These are phyloP conservation scores for Heterocephalus glaber DNA, from an alignment of 2,113 vertebrate species.

Conservation along the genomic window DNA sequence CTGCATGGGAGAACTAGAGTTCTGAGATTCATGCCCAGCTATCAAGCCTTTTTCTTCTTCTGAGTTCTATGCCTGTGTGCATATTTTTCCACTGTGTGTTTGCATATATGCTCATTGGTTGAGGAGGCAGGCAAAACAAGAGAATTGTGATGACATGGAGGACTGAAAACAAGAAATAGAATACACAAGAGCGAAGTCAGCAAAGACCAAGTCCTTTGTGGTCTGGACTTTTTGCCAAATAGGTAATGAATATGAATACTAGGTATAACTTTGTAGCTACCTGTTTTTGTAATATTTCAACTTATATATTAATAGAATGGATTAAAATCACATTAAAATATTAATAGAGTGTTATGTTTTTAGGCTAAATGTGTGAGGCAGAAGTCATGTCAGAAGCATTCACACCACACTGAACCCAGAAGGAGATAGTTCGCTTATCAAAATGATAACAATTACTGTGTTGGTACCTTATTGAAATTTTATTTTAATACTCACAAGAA, in stretches of 20 bases:
- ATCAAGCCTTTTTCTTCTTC: not conserved
- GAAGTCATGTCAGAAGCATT: not conserved
- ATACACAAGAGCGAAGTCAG: not conserved
- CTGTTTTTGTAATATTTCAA: not conserved
- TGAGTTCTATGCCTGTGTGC: not conserved
- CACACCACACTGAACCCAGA: not conserved
- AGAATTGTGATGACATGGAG: not conserved
- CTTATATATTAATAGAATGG: not conserved
- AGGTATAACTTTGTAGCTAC: not conserved
- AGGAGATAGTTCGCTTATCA: not conserved
- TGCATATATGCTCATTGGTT: not conserved
- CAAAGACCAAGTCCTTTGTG: not conserved
- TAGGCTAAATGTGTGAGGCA: not conserved
- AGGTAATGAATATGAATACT: not conserved
- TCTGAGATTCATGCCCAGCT: not conserved
- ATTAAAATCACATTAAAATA: not conserved
- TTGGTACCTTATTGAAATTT: not conserved
- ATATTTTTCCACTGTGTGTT: not conserved
- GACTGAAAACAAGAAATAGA: not conserved
- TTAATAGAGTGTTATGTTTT: not conserved
- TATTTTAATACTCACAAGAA: not conserved
- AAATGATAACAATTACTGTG: not conserved
- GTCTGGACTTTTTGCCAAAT: not conserved
- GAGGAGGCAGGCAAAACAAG: not conserved
- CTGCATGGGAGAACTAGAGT: not conserved